phyloP scores from a whole-genome alignment of 53 echinoderm and acorn worm genomes.

The Zoroaster sp. region DNA sequence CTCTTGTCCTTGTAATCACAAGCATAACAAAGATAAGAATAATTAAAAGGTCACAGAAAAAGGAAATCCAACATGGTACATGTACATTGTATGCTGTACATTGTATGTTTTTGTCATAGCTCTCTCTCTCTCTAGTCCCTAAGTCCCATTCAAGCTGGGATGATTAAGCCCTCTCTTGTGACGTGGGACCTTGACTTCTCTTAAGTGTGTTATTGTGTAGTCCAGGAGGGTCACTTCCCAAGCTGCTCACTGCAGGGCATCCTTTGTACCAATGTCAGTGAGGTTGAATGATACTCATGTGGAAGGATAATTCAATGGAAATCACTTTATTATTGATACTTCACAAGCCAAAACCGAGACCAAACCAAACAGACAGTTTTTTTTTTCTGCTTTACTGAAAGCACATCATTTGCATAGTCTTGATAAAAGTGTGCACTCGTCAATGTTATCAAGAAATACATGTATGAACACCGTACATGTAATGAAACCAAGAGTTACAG shows the following conservation, averaged over 20 bases:
- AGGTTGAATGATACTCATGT: not conserved
- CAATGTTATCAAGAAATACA: too few relatives aligned
- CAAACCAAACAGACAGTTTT: not conserved
- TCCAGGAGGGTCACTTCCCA: not conserved
- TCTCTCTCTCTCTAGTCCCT: too few relatives aligned
- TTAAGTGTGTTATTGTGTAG: not conserved
- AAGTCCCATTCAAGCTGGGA: not conserved
- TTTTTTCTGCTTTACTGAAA: too few relatives aligned
- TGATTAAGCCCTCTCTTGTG: not conserved
- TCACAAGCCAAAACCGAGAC: not conserved
- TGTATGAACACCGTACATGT: too few relatives aligned
- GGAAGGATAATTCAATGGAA: not conserved
- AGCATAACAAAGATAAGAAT: too few relatives aligned
- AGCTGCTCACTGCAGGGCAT: conserved; percentile 4
- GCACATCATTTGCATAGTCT: too few relatives aligned
- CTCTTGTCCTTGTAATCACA: too few relatives aligned
- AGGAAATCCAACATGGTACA: too few relatives aligned
- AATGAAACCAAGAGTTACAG: too few relatives aligned
- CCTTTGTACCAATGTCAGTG: not conserved
- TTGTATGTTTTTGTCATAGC: too few relatives aligned
- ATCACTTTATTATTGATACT: not conserved
- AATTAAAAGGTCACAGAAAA: too few relatives aligned
- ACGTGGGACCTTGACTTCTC: conserved; percentile 34
- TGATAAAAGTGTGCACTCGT: too few relatives aligned
- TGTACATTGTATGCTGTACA: not conserved